Evolutionary conservation across 2,888 invertebrate species (phyloP), one percentile per base, ranked within the genome.

Genomic region (Ctenicera cuprea): DNA sequence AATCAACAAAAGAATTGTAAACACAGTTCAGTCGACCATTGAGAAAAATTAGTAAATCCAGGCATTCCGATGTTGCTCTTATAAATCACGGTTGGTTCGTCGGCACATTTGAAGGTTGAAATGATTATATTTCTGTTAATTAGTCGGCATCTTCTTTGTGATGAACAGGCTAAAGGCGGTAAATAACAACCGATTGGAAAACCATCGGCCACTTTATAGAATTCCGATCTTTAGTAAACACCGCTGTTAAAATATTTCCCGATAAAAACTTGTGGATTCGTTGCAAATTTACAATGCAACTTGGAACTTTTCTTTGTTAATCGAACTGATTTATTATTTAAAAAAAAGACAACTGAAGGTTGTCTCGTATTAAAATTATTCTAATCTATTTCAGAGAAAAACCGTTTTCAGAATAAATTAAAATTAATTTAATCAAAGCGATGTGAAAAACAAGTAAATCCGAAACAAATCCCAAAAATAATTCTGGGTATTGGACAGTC

Each of bases 81-180:
- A 74, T 74, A 74, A 74, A 74, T 74, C 74, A 74, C 66, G 59
- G 22, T 30, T 63, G 61, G 70, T 66, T 71, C 54, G 74, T 70
- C 74, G 74, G 74, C 74, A 61, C 70, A 71, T 74, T 66, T 74
- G 74, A 74, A 74, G 74, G 74, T 74, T 74, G 71, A 71, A 74
- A 74, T 71, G 65, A 74, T 74, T 74, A 70, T 74, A 74, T 74
- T 74, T 74, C 74, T 68, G 57, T 74, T 74, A 74, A 74, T 74
- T 74, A 74, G 74, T 67, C 74, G 74, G 74, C 74, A 71, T 74
- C 59, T 33, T 63, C 74, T 74, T 74, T 74, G 71, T 74, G 61
- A 59, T 37, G 65, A 20, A 18, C 64, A 71, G 62, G 52, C 67
- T 63, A 71, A 41, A 73, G 65, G 59, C 52, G 26, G 66, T 66